Percentiles rank a stretch among this genome's conserved stretches.
Conservation (phyloP, 2,888 invertebrate species). For the Mermis nigrescens region DNA sequence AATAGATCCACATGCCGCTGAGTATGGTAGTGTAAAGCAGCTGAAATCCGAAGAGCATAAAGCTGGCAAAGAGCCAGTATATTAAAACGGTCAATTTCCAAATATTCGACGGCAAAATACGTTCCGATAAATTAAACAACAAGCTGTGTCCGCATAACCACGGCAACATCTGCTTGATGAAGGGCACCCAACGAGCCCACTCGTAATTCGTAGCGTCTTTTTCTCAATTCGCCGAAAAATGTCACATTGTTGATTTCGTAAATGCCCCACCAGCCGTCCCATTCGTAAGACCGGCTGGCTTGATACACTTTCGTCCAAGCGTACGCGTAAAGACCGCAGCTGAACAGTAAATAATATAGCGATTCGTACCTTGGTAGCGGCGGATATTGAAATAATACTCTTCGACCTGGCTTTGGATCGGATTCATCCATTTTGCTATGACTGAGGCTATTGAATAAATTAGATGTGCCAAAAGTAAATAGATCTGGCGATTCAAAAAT, state of each 20-base stretch:
- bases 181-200: slow-evolving; percentile 28
- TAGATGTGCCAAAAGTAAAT: too few species aligned
- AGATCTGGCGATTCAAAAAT: too few species aligned
- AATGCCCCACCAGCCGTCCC: slow-evolving; percentile 7
- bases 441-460: too few species aligned
- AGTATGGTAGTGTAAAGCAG: slow-evolving; percentile 20
- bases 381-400: slow-evolving; percentile 24
- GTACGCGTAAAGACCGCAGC: slow-evolving; percentile 20
- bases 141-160: slow-evolving; percentile 22
- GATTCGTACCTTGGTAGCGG: slow-evolving; percentile 23
- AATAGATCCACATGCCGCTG: slow-evolving; percentile 18
- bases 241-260: slow-evolving; percentile 1
- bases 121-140: slow-evolving; percentile 23
- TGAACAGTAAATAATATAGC: slow-evolving; percentile 21
- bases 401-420: not conserved
- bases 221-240: slow-evolving; percentile 13
- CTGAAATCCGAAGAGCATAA: slow-evolving; percentile 20
- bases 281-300: slow-evolving; percentile 18
- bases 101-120: slow-evolving; percentile 16
- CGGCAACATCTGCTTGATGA: slow-evolving; percentile 21
- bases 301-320: slow-evolving; percentile 20
- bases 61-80: slow-evolving; percentile 19
- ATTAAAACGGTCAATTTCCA: slow-evolving; percentile 14
- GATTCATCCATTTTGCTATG: too few species aligned
- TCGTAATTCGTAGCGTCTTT: slow-evolving; percentile 33